Percentiles rank a stretch among this genome's conserved stretches.
Conservation (phyloP, 1,140 invertebrate genomes). For the Agrypnia vestita region DNA sequence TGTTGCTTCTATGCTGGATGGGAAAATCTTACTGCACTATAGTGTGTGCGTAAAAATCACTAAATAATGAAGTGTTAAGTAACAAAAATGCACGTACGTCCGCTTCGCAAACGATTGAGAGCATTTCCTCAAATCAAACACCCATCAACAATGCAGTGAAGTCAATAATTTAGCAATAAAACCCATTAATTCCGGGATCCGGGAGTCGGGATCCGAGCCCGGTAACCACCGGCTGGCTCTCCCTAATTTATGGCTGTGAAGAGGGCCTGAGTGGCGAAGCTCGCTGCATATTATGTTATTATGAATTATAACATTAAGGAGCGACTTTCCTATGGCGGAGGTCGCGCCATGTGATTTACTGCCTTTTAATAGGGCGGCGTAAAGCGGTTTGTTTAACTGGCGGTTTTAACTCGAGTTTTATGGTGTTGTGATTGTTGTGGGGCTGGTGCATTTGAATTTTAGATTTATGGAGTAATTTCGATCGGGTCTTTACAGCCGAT, state of each 20-base stretch:
- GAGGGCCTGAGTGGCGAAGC: neutral
- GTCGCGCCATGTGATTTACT: neutral
- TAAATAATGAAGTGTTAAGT: no score
- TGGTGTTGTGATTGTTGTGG: conserved; percentile 7
- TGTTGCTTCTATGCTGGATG: no score
- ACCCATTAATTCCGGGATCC: neutral
- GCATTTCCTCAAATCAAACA: neutral
- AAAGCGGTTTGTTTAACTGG: neutral
- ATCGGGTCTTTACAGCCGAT: neutral
- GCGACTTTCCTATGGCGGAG: neutral
- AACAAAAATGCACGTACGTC: no score
- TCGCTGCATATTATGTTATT: neutral
- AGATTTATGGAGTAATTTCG: conserved; percentile 3
- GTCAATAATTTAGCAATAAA: conserved; percentile 14
- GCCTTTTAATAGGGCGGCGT: neutral
- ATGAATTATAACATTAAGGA: conserved; percentile 4
- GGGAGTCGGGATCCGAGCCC: neutral
- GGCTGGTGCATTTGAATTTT: neutral
- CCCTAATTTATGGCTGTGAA: conserved; percentile 18
- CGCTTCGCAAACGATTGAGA: neutral
- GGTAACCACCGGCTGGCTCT: neutral
- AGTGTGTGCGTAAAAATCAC: no score
- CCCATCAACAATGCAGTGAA: neutral
- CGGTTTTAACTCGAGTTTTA: no score
- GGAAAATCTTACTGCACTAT: no score